Evolutionary conservation across 1,140 invertebrate genomes (phyloP).

Genomic region (Drosophila elegans): DNA sequence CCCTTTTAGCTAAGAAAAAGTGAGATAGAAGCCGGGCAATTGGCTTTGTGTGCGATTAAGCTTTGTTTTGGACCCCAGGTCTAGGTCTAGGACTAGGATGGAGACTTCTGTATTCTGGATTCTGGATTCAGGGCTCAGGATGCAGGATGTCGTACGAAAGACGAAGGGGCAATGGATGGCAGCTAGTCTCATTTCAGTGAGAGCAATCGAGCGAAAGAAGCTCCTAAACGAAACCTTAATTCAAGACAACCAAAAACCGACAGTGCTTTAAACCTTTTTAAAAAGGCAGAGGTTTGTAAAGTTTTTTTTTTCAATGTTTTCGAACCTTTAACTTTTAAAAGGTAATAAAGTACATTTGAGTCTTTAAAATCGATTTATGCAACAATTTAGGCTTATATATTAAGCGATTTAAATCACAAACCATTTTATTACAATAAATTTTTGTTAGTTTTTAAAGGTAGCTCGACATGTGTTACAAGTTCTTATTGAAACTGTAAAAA

Average conservation of each 20-base stretch:
- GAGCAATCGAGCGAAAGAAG: conserved; percentile 1
- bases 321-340: no score
- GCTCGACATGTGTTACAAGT: no score
- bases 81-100: conserved; percentile 35
- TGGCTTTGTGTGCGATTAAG: conserved; percentile 66
- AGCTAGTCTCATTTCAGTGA: conserved; percentile 17
- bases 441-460: no score
- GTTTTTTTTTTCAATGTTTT: no score
- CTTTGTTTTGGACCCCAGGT: conserved; percentile 49
- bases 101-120: background rate
- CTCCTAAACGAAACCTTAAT: background rate
- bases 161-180: background rate
- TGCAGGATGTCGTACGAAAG: background rate
- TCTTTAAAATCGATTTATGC: no score
- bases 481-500: no score
- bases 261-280: no score
- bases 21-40: conserved; percentile 24
- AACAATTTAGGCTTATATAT: no score
- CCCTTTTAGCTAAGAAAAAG: conserved; percentile 11
- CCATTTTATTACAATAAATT: no score
- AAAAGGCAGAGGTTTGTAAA: no score
- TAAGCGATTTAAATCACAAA: no score
- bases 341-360: no score
- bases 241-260: background rate
- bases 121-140: background rate